Evolutionary conservation across 1,140 invertebrate species (phyloP).

Genomic region (Ceratina japonica): DNA sequence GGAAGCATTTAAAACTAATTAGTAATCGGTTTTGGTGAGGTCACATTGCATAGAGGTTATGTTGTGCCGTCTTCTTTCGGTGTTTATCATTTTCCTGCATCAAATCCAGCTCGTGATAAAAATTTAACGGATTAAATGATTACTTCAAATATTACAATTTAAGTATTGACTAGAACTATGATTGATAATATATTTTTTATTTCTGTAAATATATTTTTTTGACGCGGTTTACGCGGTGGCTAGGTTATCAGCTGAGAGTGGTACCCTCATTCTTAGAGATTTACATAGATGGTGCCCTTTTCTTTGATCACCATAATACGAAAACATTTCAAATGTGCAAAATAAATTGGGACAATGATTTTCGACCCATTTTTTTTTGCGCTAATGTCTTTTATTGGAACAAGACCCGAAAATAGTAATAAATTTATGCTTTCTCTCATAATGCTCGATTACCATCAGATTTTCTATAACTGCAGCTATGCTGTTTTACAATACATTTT

Average conservation of each 20-base stretch:
- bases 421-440: too few relatives aligned
- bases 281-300: neutral
- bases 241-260: slow-evolving; percentile 33
- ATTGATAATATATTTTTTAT: neutral
- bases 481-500: too few relatives aligned
- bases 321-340: neutral
- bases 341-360: neutral
- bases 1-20: neutral
- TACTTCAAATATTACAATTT: neutral
- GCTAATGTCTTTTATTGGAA: too few relatives aligned
- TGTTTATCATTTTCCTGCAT: neutral
- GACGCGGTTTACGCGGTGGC: slow-evolving; percentile 4
- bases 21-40: slow-evolving; percentile 13
- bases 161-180: neutral
- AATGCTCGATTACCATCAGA: too few relatives aligned
- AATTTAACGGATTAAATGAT: neutral
- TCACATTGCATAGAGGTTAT: slow-evolving; percentile 65
- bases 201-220: neutral
- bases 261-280: neutral
- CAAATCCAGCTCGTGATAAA: too few relatives aligned
- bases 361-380: too few relatives aligned
- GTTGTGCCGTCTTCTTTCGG: slow-evolving; percentile 27
- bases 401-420: too few relatives aligned
- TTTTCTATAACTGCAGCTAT: too few relatives aligned
- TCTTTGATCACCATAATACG: neutral